Evolutionary conservation across 2,797 vertebrate genomes (phyloP), one percentile per base, ranked within the genome.

Genomic region (Aselliscus stoliczkanus): DNA sequence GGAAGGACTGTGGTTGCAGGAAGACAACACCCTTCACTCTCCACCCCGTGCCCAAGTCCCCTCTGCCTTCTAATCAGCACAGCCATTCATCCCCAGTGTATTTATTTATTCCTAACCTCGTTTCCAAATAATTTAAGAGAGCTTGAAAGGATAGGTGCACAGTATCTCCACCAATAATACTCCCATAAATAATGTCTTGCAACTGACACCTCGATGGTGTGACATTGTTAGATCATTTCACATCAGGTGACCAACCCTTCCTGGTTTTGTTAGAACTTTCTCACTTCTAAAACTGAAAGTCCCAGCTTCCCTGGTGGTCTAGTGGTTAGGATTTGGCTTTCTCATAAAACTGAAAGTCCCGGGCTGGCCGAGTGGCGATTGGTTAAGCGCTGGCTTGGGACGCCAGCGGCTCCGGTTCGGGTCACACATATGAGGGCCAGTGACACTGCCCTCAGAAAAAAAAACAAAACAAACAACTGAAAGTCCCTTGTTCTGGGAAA

Each of bases 401-500:
- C n/a, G n/a, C n/a, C n/a, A n/a, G n/a, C n/a, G n/a, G n/a, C n/a
- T n/a, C n/a, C n/a, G n/a, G n/a, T n/a, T n/a, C n/a, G n/a, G n/a
- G n/a, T n/a, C n/a, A n/a, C n/a, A n/a, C n/a, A n/a, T n/a, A n/a
- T n/a, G n/a, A n/a, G n/a, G n/a, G n/a, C n/a, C n/a, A n/a, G n/a
- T n/a, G n/a, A n/a, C n/a, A n/a, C n/a, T n/a, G n/a, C n/a, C n/a
- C n/a, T n/a, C n/a, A n/a, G n/a, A n/a, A n/a, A n/a, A n/a, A n/a
- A n/a, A n/a, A n/a, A n/a, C n/a, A n/a, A n/a, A n/a, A n/a, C n/a
- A n/a, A n/a, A n/a, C n/a, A 56, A 44, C 23, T 21, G 52, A 87
- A 94, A 93, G 72, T 17, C 34, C n/a, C 23, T 90, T 56, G 37
- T 81, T 77, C 39, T 64, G 73, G 52, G 76, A 65, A 84, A 52